Evolutionary conservation across 2,113 vertebrate species (phyloP).

Genomic region (Gnathochromis pfefferi): DNA sequence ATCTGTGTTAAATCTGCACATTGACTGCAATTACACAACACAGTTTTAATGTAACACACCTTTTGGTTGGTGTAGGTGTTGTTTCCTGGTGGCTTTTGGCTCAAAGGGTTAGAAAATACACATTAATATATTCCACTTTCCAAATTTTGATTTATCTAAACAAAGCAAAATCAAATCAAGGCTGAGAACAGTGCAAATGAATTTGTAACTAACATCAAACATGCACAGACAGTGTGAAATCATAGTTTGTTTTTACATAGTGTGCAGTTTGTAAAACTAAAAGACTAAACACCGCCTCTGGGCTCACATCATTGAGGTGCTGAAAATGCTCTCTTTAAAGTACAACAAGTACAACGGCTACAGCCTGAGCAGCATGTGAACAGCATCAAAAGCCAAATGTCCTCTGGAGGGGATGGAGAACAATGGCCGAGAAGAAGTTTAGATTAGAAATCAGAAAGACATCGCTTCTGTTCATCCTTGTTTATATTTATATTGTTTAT

Average conservation of each 20-base stretch:
- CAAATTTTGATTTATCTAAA: not conserved
- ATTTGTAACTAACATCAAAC: not conserved
- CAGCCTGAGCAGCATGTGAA: not conserved
- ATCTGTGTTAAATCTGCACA: not conserved
- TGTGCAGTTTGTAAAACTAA: not conserved
- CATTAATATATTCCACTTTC: not conserved
- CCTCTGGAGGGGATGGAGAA: not conserved
- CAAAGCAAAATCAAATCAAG: not conserved
- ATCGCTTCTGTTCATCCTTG: not conserved
- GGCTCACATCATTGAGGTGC: not conserved
- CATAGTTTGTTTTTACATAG: not conserved
- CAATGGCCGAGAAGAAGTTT: not conserved
- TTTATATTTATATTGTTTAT: no score
- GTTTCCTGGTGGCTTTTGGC: not conserved
- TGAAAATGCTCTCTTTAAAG: not conserved
- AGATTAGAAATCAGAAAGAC: not conserved
- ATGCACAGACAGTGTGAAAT: not conserved
- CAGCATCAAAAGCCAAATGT: not conserved
- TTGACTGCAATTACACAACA: not conserved
- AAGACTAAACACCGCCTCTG: not conserved
- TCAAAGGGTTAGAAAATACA: not conserved
- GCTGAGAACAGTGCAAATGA: not conserved
- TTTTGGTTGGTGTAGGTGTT: not conserved
- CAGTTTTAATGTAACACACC: not conserved
- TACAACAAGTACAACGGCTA: not conserved